phyloP scores from a whole-genome alignment of 2,797 vertebrate genomes.

The Pyrocephalus nanus region DNA sequence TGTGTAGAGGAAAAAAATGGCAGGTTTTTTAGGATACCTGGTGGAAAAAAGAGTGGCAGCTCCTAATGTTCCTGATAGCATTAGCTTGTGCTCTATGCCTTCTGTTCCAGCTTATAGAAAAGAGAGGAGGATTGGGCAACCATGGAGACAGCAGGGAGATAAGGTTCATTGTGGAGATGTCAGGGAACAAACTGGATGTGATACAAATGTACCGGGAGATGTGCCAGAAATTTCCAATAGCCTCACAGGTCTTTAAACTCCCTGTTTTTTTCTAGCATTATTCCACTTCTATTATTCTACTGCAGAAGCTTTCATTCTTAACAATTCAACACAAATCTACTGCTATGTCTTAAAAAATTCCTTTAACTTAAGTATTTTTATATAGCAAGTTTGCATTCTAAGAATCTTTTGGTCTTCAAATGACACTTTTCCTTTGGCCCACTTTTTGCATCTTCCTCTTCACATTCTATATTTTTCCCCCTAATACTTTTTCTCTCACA shows the following conservation, averaged over 20 bases:
- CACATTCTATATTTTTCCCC: rapidly evolving
- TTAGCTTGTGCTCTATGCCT: neutral
- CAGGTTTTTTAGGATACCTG: neutral
- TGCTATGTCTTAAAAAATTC: neutral
- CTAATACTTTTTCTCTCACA: neutral
- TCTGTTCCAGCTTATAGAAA: neutral
- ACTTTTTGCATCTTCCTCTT: neutral
- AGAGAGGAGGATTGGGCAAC: neutral
- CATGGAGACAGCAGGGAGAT: neutral
- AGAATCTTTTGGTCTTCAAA: neutral
- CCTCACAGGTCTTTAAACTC: neutral
- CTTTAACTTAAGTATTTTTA: neutral
- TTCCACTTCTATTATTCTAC: neutral
- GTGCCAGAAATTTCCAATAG: neutral
- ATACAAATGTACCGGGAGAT: neutral
- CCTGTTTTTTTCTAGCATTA: neutral
- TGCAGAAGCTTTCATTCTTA: neutral
- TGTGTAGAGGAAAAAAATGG: neutral
- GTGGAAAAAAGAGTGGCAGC: neutral
- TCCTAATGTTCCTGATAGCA: neutral
- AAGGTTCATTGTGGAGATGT: neutral
- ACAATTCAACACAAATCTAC: neutral
- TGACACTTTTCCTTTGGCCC: neutral
- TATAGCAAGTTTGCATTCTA: neutral
- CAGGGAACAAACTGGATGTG: neutral